These are phyloP conservation scores for Cyanocitta stelleri DNA, from an alignment of 2,113 vertebrate species.

Conservation along the genomic window DNA sequence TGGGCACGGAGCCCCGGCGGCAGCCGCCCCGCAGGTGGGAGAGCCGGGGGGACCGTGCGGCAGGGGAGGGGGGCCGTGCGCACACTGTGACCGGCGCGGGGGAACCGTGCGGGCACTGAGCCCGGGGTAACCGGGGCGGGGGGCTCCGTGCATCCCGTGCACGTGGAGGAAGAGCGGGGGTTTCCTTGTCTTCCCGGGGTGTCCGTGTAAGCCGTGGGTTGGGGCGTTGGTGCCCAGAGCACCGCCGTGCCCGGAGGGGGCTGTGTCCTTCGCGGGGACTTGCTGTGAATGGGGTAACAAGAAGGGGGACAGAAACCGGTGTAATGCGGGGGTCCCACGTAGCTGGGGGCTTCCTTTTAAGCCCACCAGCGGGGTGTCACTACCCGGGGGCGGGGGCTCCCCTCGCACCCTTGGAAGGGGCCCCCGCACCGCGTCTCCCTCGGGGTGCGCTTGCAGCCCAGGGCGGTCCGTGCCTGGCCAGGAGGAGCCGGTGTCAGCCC, in stretches of 20 bases:
- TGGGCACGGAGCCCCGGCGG: background rate
- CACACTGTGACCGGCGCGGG: background rate
- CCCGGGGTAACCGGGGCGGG: background rate
- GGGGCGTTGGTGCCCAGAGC: background rate
- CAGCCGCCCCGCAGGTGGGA: background rate
- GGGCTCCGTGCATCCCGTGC: background rate
- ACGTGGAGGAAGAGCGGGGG: background rate
- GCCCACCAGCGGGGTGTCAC: background rate
- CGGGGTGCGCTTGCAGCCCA: background rate
- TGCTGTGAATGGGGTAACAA: background rate
- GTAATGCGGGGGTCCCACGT: rapidly evolving
- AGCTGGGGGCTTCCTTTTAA: background rate
- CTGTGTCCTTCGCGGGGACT: background rate
- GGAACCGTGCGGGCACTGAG: background rate
- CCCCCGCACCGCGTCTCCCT: rapidly evolving
- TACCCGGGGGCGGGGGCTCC: background rate
- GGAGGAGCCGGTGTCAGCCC: background rate
- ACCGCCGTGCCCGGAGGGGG: background rate
- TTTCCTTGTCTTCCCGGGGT: background rate
- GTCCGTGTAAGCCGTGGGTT: background rate
- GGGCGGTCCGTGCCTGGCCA: rapidly evolving
- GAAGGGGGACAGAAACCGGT: rapidly evolving
- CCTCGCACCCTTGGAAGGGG: background rate
- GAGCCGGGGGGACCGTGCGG: background rate
- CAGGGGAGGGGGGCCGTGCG: background rate